Evolutionary conservation across 2,797 vertebrate genomes (phyloP).

Genomic region (Chelidonichthys spinosus): DNA sequence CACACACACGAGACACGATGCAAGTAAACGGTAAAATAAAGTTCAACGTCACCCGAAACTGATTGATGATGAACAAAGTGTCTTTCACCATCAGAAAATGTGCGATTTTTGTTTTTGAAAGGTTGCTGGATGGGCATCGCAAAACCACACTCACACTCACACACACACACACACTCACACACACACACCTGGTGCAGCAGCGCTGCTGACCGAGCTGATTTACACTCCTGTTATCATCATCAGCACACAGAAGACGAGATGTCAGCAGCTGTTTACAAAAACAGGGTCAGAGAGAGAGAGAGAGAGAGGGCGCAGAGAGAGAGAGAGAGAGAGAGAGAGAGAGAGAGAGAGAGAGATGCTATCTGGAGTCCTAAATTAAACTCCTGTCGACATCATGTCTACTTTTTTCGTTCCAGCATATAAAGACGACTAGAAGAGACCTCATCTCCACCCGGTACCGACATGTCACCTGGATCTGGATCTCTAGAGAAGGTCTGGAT

Average conservation of each 20-base stretch:
- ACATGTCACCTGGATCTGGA: background rate
- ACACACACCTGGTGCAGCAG: conserved; percentile 22
- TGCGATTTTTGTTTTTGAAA: too few species aligned
- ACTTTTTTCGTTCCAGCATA: background rate
- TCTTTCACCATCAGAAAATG: too few species aligned
- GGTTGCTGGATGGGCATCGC: too few species aligned
- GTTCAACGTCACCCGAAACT: too few species aligned
- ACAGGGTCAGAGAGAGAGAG: conserved; percentile 19
- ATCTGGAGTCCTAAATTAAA: conserved; percentile 1
- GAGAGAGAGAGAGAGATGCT: background rate
- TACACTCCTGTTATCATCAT: conserved; percentile 41
- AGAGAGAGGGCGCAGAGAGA: background rate
- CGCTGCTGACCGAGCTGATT: conserved; percentile 52
- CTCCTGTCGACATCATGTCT: background rate
- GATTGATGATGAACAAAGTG: too few species aligned
- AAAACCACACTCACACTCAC: background rate
- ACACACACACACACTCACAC: conserved; percentile 25
- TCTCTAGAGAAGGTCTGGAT: too few species aligned
- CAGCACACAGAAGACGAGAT: conserved; percentile 45
- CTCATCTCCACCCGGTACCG: background rate
- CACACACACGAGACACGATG: background rate
- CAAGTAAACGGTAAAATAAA: too few species aligned
- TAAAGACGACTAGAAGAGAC: background rate
- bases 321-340: conserved; percentile 2
- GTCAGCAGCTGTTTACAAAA: conserved; percentile 52